Evolutionary conservation across 1,140 invertebrate genomes (phyloP).

Genomic region (Vollenhovia emeryi): DNA sequence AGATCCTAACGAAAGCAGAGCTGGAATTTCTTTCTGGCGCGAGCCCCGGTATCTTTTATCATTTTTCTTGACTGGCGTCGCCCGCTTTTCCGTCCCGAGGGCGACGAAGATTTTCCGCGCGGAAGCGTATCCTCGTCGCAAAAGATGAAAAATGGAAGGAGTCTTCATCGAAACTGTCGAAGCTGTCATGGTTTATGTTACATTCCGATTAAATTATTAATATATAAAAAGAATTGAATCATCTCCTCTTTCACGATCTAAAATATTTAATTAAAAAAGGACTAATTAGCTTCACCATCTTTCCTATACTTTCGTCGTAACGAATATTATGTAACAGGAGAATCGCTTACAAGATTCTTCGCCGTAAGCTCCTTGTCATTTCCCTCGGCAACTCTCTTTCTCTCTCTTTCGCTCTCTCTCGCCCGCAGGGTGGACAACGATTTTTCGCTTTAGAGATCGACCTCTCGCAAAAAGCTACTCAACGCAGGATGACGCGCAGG

Average conservation of each 20-base stretch:
- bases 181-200: conserved; percentile 1
- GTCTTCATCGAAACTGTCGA: background rate
- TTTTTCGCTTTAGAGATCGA: conserved; percentile 8
- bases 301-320: background rate
- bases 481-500: conserved; percentile 31
- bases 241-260: background rate
- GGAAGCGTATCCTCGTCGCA: conserved; percentile 1
- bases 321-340: background rate
- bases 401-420: background rate
- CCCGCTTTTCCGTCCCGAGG: conserved; percentile 21
- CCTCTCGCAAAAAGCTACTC: conserved; percentile 53
- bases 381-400: conserved; percentile 6
- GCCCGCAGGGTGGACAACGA: conserved; percentile 32
- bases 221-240: background rate
- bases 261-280: background rate
- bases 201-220: conserved; percentile 9
- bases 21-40: conserved; percentile 29
- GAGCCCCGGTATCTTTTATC: conserved; percentile 45
- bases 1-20: conserved; percentile 51
- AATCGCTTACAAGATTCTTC: conserved; percentile 37
- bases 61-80: conserved; percentile 41
- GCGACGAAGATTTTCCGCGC: conserved; percentile 37
- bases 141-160: conserved; percentile 30
- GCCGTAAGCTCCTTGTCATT: conserved; percentile 19
- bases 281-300: background rate